phyloP scores from a whole-genome alignment of 2,797 vertebrate species.

The Pangasius sanitwongsei region DNA sequence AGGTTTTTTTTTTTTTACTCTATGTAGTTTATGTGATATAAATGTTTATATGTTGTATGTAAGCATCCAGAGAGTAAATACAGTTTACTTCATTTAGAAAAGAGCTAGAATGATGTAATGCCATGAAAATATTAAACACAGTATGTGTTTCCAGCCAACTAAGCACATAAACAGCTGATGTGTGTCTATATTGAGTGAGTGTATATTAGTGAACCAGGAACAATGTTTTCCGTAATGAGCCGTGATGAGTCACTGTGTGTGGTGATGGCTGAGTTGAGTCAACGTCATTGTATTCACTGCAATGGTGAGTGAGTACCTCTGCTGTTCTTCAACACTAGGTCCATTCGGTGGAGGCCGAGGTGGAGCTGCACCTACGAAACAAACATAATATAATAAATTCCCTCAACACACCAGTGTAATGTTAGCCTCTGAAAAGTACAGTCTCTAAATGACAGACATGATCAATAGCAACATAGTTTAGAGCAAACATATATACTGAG shows the following conservation, averaged over 20 bases:
- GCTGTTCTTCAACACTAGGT: slow-evolving; percentile 75
- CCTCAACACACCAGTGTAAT: background rate
- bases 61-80: background rate
- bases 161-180: background rate
- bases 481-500: background rate
- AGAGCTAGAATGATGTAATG: background rate
- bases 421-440: background rate
- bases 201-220: background rate
- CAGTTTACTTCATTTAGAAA: background rate
- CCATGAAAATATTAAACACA: background rate
- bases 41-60: background rate
- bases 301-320: slow-evolving; percentile 59
- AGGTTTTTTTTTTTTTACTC: background rate
- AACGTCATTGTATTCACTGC: background rate
- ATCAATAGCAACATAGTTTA: background rate
- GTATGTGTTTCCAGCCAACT: background rate
- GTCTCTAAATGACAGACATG: background rate
- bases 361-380: slow-evolving; percentile 54
- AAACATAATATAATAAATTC: slow-evolving; percentile 11
- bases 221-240: background rate
- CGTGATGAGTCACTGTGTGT: background rate
- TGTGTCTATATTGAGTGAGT: background rate
- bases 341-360: slow-evolving; percentile 66
- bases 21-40: background rate
- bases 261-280: background rate